These are phyloP conservation scores for Saimiri boliviensis DNA, from an alignment of 2,113 vertebrate species.

Conservation along the genomic window DNA sequence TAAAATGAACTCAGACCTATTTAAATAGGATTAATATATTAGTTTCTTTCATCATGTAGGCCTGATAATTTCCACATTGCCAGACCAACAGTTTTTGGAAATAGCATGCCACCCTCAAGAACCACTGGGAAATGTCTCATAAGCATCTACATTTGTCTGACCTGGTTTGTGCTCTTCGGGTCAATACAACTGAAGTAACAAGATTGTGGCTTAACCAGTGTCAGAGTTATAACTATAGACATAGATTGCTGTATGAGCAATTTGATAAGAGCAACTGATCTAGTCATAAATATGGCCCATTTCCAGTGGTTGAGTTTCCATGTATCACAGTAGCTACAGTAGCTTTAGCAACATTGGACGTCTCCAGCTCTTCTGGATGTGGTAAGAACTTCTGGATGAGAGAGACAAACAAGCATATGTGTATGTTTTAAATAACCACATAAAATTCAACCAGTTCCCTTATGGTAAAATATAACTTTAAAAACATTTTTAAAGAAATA, in stretches of 20 bases:
- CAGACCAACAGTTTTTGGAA: not conserved
- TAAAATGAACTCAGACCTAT: not conserved
- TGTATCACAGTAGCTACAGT: not conserved
- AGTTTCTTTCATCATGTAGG: not conserved
- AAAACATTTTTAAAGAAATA: constrained; percentile 12
- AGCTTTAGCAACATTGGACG: not conserved
- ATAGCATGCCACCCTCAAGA: not conserved
- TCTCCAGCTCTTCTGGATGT: not conserved
- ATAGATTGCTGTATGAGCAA: not conserved
- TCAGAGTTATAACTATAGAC: not conserved
- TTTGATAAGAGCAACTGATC: not conserved
- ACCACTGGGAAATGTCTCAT: not conserved
- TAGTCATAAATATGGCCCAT: not conserved
- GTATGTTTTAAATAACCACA: not conserved
- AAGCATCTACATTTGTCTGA: not conserved
- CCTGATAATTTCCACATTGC: not conserved
- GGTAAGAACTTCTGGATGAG: not conserved
- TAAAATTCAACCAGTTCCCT: not conserved
- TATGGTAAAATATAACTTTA: not conserved
- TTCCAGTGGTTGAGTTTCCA: not conserved
- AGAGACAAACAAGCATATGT: not conserved
- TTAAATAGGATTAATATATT: not conserved
- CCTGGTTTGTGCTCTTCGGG: not conserved
- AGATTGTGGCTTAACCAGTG: not conserved
- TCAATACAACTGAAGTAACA: not conserved